phyloP scores from a whole-genome alignment of 2,797 vertebrate species.

The Diceros bicornis region DNA sequence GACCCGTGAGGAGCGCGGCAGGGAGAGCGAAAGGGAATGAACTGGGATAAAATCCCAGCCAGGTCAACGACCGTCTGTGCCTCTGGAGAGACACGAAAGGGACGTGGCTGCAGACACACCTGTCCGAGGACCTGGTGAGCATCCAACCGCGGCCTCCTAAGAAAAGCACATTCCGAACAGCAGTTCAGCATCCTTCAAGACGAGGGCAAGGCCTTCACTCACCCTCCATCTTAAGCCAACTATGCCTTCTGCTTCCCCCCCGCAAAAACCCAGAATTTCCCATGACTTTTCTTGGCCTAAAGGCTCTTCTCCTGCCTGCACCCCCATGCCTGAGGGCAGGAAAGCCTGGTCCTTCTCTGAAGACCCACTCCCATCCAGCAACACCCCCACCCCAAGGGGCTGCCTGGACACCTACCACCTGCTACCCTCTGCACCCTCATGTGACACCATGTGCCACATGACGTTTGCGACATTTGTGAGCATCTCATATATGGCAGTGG shows the following conservation, averaged over 20 bases:
- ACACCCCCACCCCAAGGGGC: neutral
- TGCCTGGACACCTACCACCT: neutral
- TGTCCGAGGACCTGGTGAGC: no score
- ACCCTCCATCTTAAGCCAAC: neutral
- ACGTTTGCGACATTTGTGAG: neutral
- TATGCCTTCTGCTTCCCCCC: neutral
- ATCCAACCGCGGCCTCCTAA: accelerated
- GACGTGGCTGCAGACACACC: neutral
- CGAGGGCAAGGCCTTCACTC: accelerated
- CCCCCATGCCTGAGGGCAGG: neutral
- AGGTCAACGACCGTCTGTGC: accelerated
- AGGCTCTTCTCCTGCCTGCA: neutral
- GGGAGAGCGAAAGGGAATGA: neutral
- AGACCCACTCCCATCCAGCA: neutral
- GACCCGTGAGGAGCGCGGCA: neutral
- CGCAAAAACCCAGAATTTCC: neutral
- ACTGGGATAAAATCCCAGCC: neutral
- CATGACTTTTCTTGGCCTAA: neutral
- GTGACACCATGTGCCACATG: accelerated
- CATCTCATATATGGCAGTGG: accelerated
- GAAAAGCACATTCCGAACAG: accelerated
- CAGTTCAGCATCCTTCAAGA: neutral
- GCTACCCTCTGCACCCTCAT: accelerated
- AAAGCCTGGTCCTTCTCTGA: no score
- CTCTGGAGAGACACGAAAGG: neutral